These are phyloP conservation scores for Saxidomus purpurata DNA, from an alignment of 1,140 invertebrate species.

Conservation along the genomic window DNA sequence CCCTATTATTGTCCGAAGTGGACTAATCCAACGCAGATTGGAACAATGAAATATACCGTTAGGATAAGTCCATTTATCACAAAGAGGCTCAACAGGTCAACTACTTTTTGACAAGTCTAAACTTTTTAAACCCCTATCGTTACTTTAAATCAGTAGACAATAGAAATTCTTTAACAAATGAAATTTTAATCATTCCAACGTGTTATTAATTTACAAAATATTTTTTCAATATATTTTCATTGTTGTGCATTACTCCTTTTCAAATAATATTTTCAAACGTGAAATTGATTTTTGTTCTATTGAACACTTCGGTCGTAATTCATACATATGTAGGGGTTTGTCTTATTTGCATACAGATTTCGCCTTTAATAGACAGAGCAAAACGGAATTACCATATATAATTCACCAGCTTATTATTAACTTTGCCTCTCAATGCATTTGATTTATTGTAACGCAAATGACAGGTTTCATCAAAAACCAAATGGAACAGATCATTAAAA, in stretches of 20 bases:
- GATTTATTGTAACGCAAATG: constrained; percentile 1
- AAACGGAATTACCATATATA: background rate
- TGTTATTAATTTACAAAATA: constrained; percentile 15
- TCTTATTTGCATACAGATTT: constrained; percentile 9
- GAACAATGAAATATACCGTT: constrained; percentile 23
- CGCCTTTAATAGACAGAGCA: background rate
- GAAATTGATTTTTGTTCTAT: constrained; percentile 10
- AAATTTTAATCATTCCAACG: constrained; percentile 3
- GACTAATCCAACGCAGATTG: constrained; percentile 17
- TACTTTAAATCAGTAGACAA: constrained; percentile 18
- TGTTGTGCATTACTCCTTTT: background rate
- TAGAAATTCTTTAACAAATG: background rate
- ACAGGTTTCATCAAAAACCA: background rate
- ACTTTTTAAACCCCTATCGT: constrained; percentile 1
- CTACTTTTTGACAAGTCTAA: background rate
- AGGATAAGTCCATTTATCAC: background rate
- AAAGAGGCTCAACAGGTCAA: constrained; percentile 15
- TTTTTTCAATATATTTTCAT: background rate
- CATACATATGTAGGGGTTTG: background rate
- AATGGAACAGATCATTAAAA: background rate
- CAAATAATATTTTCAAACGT: background rate
- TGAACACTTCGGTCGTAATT: background rate
- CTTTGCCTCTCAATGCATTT: background rate
- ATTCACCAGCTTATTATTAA: background rate
- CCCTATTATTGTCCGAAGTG: background rate